Evolutionary conservation across 2,888 invertebrate genomes (phyloP).

Genomic region (Pseudococcus viburni): DNA sequence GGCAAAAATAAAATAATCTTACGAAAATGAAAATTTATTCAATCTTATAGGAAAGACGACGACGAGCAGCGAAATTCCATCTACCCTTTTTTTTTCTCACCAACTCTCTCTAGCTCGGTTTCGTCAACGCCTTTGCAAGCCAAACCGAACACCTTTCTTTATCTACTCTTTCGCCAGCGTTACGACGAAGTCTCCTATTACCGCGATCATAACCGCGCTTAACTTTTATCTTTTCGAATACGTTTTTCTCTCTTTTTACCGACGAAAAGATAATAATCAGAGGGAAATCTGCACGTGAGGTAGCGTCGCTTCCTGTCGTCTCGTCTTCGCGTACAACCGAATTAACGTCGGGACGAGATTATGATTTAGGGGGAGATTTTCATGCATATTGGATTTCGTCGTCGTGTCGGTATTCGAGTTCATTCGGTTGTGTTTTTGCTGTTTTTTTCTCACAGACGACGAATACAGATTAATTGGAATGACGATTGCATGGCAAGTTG

Average conservation of each 20-base stretch:
- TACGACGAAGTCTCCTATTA: not conserved
- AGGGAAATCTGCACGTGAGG: not conserved
- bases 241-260: not conserved
- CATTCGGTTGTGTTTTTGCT: too few species aligned
- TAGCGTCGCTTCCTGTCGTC: not conserved
- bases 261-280: not conserved
- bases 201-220: not conserved
- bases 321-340: not conserved
- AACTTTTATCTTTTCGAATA: not conserved
- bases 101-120: not conserved
- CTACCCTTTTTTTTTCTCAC: not conserved
- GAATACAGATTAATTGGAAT: too few species aligned
- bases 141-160: not conserved
- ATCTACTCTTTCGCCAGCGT: not conserved
- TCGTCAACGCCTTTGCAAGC: too few species aligned
- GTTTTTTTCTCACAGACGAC: too few species aligned
- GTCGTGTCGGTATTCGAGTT: not conserved
- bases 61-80: not conserved
- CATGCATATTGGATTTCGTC: conserved; percentile 1
- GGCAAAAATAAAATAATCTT: conserved; percentile 29
- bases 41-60: conserved; percentile 4
- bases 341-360: not conserved
- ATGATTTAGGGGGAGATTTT: not conserved
- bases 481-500: too few species aligned
- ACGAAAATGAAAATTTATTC: conserved; percentile 34